phyloP scores from a whole-genome alignment of 2,888 invertebrate species.

The Nesidiocoris tenuis region DNA sequence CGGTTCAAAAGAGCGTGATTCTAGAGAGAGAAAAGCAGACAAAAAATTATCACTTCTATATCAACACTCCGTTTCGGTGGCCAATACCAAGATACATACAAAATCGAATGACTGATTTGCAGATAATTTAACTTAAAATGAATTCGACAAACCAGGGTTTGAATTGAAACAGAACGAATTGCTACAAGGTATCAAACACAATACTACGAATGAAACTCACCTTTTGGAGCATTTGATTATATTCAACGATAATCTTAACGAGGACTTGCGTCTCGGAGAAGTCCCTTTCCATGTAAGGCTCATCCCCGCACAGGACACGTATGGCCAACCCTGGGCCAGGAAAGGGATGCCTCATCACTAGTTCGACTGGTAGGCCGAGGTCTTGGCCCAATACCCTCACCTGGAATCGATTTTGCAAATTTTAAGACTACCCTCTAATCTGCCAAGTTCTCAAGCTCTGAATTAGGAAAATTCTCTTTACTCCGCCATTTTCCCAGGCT shows the following conservation, averaged over 20 bases:
- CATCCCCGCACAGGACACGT: constrained; percentile 91
- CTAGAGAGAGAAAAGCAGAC: constrained; percentile 55
- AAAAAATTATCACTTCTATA: too few species aligned
- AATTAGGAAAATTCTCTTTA: not conserved
- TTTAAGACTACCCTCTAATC: not conserved
- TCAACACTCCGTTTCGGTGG: too few species aligned
- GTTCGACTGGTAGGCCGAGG: constrained; percentile 79
- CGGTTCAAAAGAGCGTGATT: constrained; percentile 88
- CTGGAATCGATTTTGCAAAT: constrained; percentile 53
- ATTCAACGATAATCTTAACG: constrained; percentile 92
- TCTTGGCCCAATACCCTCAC: constrained; percentile 84
- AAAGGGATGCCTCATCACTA: constrained; percentile 96
- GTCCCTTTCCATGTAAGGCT: constrained; percentile 90
- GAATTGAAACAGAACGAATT: too few species aligned
- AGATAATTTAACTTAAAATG: too few species aligned
- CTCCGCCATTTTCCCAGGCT: not conserved
- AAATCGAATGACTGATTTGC: too few species aligned
- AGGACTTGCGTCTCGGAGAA: constrained; percentile 94
- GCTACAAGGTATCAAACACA: too few species aligned
- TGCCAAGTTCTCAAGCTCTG: too few species aligned
- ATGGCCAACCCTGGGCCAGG: constrained; percentile 98
- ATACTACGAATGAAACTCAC: too few species aligned
- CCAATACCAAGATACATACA: too few species aligned
- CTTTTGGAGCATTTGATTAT: constrained; percentile 84
- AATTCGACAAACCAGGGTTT: too few species aligned